Conservation (phyloP, 1,140 invertebrate genomes). For the Drosophila sechellia region DNA sequence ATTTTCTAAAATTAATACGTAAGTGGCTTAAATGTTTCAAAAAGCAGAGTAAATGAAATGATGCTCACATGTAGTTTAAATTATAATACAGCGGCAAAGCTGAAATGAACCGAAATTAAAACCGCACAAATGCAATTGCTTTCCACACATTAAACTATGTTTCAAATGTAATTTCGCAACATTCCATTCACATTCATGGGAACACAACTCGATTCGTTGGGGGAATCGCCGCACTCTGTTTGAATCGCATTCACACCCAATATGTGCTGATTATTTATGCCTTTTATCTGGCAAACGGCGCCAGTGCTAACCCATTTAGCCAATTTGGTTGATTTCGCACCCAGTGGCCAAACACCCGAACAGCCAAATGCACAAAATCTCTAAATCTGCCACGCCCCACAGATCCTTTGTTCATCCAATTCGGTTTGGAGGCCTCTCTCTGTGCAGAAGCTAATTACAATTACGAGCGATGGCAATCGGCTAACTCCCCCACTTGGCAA, state of each 20-base stretch:
- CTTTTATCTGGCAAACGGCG: constrained; percentile 38
- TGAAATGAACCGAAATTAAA: neutral
- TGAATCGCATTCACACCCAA: constrained; percentile 28
- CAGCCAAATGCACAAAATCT: constrained; percentile 6
- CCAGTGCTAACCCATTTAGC: constrained; percentile 70
- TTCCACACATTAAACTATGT: neutral
- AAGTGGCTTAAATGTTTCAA: too few species aligned
- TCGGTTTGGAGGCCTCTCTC: constrained; percentile 26
- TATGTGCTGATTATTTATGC: constrained; percentile 59
- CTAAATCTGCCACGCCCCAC: constrained; percentile 19
- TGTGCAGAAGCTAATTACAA: constrained; percentile 68
- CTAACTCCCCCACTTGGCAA: constrained; percentile 8
- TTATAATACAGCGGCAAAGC: too few species aligned
- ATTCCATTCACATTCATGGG: too few species aligned
- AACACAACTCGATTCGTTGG: neutral
- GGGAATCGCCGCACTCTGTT: constrained; percentile 22
- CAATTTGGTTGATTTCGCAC: constrained; percentile 62
- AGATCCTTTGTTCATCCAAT: constrained; percentile 58
- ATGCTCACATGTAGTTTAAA: too few species aligned
- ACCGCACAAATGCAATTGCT: neutral
- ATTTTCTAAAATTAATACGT: too few species aligned
- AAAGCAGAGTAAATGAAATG: too few species aligned
- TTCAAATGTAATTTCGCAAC: neutral
- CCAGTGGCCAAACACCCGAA: constrained; percentile 4
- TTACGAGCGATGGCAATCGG: constrained; percentile 39